phyloP scores from a whole-genome alignment of 1,140 invertebrate genomes.

The Parasteatoda tepidariorum region DNA sequence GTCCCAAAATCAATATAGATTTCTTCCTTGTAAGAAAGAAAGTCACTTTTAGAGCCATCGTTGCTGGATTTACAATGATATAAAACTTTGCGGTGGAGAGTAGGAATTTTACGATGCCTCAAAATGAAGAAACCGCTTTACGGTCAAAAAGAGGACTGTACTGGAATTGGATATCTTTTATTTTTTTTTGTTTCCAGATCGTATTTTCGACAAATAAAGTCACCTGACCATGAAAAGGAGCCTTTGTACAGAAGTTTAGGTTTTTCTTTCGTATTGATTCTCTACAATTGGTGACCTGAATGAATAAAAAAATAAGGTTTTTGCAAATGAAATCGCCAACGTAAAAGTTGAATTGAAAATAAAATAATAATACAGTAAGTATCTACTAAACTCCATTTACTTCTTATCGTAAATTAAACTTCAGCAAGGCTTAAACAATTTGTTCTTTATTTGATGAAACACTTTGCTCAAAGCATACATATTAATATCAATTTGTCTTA shows the following conservation, averaged over 20 bases:
- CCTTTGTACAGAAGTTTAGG: background rate
- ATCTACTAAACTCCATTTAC: too few species aligned
- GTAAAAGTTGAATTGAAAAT: too few species aligned
- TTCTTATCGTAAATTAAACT: too few species aligned
- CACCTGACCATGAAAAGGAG: background rate
- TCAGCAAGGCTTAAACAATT: too few species aligned
- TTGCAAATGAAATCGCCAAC: too few species aligned
- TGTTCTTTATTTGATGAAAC: too few species aligned
- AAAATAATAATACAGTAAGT: too few species aligned
- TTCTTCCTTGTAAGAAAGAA: too few species aligned
- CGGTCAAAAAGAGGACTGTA: background rate
- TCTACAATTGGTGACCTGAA: background rate
- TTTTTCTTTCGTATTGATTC: background rate
- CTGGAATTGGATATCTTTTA: background rate
- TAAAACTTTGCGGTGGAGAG: background rate
- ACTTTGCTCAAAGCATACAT: too few species aligned
- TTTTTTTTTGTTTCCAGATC: background rate
- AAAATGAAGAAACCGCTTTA: background rate
- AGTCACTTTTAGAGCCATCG: background rate
- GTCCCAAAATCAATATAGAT: too few species aligned
- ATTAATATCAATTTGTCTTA: too few species aligned
- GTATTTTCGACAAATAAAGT: background rate
- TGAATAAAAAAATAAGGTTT: too few species aligned
- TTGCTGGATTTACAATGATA: background rate
- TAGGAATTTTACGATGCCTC: background rate